A percentile compares a stretch with the other conserved stretches of the same genome.
Conservation (phyloP, 2,888 invertebrate species). For the Pilophorus perplexus region DNA sequence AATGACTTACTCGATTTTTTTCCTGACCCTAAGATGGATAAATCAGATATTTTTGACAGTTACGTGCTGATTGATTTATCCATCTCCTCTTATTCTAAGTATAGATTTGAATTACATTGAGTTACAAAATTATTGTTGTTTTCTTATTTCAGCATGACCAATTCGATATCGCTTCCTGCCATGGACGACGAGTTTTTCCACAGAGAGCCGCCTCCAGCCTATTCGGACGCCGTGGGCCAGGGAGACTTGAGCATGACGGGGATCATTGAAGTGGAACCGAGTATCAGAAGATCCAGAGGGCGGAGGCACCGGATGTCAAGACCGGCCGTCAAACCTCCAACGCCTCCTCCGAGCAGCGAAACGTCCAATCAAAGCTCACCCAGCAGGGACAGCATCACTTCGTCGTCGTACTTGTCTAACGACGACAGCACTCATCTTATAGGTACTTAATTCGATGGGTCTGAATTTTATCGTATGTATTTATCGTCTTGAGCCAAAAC, state of each 20-base stretch:
- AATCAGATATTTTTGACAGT: conserved; percentile 38
- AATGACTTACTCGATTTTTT: too few relatives aligned
- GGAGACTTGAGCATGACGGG: conserved; percentile 19
- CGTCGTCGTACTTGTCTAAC: conserved; percentile 48
- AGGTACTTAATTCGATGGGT: conserved; percentile 25
- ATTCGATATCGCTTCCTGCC: conserved; percentile 47
- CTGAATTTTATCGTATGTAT: neutral
- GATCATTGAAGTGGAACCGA: conserved; percentile 22
- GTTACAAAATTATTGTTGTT: too few relatives aligned
- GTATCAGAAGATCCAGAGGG: conserved; percentile 32
- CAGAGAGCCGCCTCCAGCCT: conserved; percentile 56
- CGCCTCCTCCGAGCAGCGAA: conserved; percentile 45
- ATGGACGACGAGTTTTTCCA: conserved; percentile 51
- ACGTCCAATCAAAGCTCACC: conserved; percentile 48
- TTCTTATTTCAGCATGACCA: conserved; percentile 44
- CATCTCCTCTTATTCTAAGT: too few relatives aligned
- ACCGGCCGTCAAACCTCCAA: conserved; percentile 44
- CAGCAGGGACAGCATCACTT: conserved; percentile 49
- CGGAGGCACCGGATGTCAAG: conserved; percentile 38
- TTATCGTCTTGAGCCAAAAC: too few relatives aligned
- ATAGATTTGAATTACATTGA: too few relatives aligned
- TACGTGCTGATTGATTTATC: too few relatives aligned
- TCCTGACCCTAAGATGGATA: too few relatives aligned
- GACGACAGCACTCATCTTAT: conserved; percentile 43
- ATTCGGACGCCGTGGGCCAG: conserved; percentile 54